Base-by-base conservation (phyloP, 2,888 invertebrate species). In the Brenthis daphne region DNA sequence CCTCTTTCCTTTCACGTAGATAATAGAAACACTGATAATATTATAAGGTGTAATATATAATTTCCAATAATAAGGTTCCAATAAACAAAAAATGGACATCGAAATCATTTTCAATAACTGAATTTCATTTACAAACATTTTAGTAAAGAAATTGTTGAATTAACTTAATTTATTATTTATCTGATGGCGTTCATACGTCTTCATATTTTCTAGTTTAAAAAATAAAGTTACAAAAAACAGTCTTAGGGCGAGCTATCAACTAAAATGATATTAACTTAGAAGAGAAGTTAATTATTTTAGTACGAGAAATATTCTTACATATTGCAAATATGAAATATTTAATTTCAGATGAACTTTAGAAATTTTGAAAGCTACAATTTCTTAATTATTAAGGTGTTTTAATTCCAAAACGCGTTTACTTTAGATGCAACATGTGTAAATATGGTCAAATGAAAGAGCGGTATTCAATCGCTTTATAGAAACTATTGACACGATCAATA, bases 401-500 rank as follows among this genome's bases (percentile, higher is more conserved):
- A 57, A 57, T 53, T 47, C 20, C 20, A 51, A 71, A 65, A 54
- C 16, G 12, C 53, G 58, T 43, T 65, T 60, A 63, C 48, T 61
- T 60, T 57, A 20, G 29, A 67, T 72, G 70, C 72, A 74, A 73
- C 70, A 69, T 60, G 73, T 74, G 74, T 75, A 56, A 72, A 75
- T 72, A 57, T 43, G 37, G 37, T 43, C 11, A 66, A 72, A 75
- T 74, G 73, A 75, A 75, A 77, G 76, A 71, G 73, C 68, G 60
- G 71, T 70, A 69, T 71, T 61, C 61, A 69, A 80, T 71, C 82
- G 84, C 89, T 89, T 89, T 81, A 77, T 76, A 77, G 75, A 77
- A 81, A 82, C 84, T 88, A 87, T 91, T 92, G 88, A 91, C 86
- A 8, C 77, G 16, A 86, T 90, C 89, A 92, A 92, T 80, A 88